Evolutionary conservation across 35 echinoderm and acorn worm species (phyloP).

Genomic region (Anneissia japonica): DNA sequence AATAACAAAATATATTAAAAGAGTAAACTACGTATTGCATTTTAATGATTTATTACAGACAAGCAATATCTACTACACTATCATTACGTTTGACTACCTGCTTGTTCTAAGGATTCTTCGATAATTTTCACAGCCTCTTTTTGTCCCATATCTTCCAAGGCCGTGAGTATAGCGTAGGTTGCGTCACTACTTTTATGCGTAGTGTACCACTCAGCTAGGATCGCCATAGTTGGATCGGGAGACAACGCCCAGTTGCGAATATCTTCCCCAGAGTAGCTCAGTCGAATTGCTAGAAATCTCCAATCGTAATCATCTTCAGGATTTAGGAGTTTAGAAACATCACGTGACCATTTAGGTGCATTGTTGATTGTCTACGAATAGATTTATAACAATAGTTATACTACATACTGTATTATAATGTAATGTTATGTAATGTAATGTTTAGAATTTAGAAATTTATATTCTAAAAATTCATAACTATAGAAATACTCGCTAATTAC

Average conservation of each 20-base stretch:
- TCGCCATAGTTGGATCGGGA: conserved; percentile 88
- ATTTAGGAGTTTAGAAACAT: conserved; percentile 86
- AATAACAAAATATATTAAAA: no score
- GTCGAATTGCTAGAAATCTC: conserved; percentile 74
- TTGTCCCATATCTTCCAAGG: conserved; percentile 88
- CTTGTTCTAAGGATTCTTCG: conserved; percentile 57
- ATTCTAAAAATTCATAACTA: no score
- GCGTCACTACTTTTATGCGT: conserved; percentile 95
- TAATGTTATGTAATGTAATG: no score
- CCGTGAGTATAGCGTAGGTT: conserved; percentile 83
- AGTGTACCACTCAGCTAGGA: conserved; percentile 94
- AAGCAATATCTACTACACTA: no score
- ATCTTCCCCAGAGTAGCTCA: conserved; percentile 80
- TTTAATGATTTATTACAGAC: no score
- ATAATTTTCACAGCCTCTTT: conserved; percentile 75
- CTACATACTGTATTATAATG: no score
- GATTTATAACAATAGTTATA: no score
- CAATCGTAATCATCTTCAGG: conserved; percentile 81
- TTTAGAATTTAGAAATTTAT: no score
- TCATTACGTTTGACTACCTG: conserved; percentile 73
- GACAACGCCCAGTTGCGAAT: conserved; percentile 95
- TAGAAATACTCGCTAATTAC: no score
- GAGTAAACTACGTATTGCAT: no score
- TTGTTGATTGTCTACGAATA: conserved; percentile 77
- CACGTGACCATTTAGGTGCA: conserved; percentile 93